A percentile compares a stretch with the other conserved stretches of the same genome.
Conservation (phyloP, 2,888 invertebrate genomes). For the Keiferia lycopersicella region DNA sequence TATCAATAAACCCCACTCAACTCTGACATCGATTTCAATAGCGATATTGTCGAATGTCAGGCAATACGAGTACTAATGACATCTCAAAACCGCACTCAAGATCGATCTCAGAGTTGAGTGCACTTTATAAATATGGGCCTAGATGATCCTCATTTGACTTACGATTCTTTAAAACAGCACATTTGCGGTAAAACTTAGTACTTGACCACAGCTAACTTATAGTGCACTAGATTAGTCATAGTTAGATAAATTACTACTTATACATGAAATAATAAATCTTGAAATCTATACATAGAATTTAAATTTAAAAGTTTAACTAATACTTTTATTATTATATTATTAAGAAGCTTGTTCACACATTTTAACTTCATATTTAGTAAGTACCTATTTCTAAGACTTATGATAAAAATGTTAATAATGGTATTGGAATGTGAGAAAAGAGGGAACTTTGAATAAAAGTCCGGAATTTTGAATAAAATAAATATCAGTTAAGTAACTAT, state of each 20-base stretch:
- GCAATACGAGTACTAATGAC: too few species aligned
- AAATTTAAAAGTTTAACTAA: conserved; percentile 79
- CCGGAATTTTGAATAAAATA: not conserved
- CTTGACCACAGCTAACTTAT: conserved; percentile 78
- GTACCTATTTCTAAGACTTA: conserved; percentile 65
- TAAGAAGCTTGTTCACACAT: conserved; percentile 81
- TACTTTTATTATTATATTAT: conserved; percentile 77
- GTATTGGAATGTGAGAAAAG: conserved; percentile 53
- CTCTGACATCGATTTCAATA: too few species aligned
- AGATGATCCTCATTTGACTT: too few species aligned
- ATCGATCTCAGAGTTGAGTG: too few species aligned
- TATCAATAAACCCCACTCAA: too few species aligned
- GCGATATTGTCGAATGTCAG: too few species aligned
- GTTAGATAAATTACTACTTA: conserved; percentile 77
- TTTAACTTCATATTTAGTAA: conserved; percentile 79
- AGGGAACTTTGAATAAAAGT: conserved; percentile 47
- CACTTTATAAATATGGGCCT: too few species aligned
- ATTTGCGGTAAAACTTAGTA: conserved; percentile 58
- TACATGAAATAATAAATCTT: conserved; percentile 67
- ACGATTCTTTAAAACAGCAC: conserved; percentile 46
- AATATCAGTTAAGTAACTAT: not conserved
- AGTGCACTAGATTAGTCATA: conserved; percentile 77
- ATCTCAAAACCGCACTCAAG: too few species aligned
- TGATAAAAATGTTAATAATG: conserved; percentile 53
- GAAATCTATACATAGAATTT: conserved; percentile 80